A percentile compares a stretch with the other conserved stretches of the same genome.
Evolutionary conservation across 2,888 invertebrate species (phyloP).

Genomic region (Andrena haemorrhoa): DNA sequence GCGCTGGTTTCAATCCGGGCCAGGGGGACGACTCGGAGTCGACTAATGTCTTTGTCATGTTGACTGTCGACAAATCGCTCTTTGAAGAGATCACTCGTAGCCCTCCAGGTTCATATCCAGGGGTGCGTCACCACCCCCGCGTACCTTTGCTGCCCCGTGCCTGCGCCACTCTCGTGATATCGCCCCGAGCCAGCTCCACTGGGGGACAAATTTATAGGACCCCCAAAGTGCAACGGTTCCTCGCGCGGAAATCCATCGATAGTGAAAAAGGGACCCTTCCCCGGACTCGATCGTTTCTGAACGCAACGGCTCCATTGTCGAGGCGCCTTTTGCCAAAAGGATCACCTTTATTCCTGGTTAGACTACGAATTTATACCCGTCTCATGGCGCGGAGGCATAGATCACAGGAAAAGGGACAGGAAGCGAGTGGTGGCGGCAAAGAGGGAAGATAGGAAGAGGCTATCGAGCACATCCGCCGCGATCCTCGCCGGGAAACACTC

Average conservation of each 20-base stretch:
- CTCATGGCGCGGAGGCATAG: slow-evolving; percentile 12
- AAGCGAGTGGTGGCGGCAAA: slow-evolving; percentile 10
- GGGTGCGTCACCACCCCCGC: slow-evolving; percentile 27
- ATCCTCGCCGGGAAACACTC: slow-evolving; percentile 24
- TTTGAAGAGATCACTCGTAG: slow-evolving; percentile 67
- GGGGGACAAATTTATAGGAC: background rate
- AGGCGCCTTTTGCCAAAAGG: no score
- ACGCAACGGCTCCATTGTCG: no score
- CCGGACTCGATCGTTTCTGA: no score
- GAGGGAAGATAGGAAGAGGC: slow-evolving; percentile 31
- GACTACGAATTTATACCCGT: background rate
- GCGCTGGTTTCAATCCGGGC: slow-evolving; percentile 29
- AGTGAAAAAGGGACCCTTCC: background rate
- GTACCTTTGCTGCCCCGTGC: slow-evolving; percentile 26
- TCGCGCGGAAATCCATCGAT: background rate
- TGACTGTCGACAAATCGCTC: slow-evolving; percentile 83
- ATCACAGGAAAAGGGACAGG: slow-evolving; percentile 27
- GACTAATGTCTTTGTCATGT: slow-evolving; percentile 84
- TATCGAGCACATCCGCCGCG: slow-evolving; percentile 55
- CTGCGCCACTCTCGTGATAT: slow-evolving; percentile 45
- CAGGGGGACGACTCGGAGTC: slow-evolving; percentile 30
- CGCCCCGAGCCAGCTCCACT: slow-evolving; percentile 16
- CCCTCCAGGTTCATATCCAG: slow-evolving; percentile 45
- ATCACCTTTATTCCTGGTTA: no score
- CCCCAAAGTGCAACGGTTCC: background rate